Evolutionary conservation across 2,888 invertebrate genomes (phyloP), one percentile per base, ranked within the genome.

Genomic region (Dicycla oo): DNA sequence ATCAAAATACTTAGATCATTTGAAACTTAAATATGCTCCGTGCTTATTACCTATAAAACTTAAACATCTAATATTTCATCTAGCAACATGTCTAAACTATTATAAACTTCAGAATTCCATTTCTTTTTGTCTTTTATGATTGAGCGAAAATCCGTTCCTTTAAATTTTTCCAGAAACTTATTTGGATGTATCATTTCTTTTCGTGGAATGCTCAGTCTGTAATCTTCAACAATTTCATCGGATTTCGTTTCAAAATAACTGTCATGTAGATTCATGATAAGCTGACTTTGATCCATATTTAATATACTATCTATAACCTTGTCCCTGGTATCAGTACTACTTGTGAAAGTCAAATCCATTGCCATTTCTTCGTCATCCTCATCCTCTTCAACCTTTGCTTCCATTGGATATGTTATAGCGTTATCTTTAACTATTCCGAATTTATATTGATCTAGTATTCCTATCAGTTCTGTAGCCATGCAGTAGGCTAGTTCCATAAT

Each of bases 401-500:
- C 75, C 26, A 51, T 56, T 26, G 69, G 30, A 58, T 83, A 71
- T 0, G 63, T 69, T 49, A 70, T 40, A 57, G 40, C 63, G 72
- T 75, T 69, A 54, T 75, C 73, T 40, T 71, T 64, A 43, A 81
- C 70, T 54, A 62, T 73, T 34, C 75, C 77, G 60, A 96, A 94
- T 67, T 96, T 93, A 83, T 97, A 96, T 83, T 92, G 91, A 69
- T 95, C 92, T 10, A 97, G 88, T 68, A 96, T 94, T 11, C 91
- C 87, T 34, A 96, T 91, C 18, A 97, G 87, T 62, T 93, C 93
- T 43, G 88, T 91, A 13, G 97, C 94, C 51, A 97, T 95, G 57
- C 88, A 87, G 13, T 96, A 96, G 0, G 97, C 96, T 30, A 92
- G 91, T 86, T 96, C 97, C n/a, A 97, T 95, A 0, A 98, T 97